Percentiles rank a stretch among this genome's conserved stretches.
phyloP scores from a whole-genome alignment of 2,888 invertebrate genomes.

The Spilarctia lutea region DNA sequence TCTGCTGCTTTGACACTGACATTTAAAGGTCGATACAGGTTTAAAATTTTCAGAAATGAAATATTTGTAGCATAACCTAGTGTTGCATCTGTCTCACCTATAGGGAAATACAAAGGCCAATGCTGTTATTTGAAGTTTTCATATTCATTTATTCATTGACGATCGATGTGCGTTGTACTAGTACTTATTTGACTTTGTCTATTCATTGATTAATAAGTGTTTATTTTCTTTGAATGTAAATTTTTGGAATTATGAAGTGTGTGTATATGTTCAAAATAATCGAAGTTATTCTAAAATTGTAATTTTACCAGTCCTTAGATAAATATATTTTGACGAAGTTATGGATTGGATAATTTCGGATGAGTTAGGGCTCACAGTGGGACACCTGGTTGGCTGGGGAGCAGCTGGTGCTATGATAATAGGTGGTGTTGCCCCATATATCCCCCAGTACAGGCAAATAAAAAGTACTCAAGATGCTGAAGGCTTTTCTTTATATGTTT shows the following conservation, averaged over 20 bases:
- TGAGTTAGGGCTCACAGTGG: constrained; percentile 90
- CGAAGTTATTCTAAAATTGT: constrained; percentile 19
- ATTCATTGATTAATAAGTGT: constrained; percentile 3
- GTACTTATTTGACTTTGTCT: constrained; percentile 18
- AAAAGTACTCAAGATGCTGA: constrained; percentile 96
- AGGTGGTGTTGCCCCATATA: constrained; percentile 97
- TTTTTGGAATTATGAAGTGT: constrained; percentile 42
- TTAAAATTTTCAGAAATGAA: background rate
- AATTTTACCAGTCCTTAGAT: constrained; percentile 24
- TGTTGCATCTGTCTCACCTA: background rate
- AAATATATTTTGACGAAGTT: constrained; percentile 39
- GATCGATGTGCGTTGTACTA: constrained; percentile 48
- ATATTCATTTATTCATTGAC: constrained; percentile 15
- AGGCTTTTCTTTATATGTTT: constrained; percentile 99
- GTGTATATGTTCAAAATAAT: constrained; percentile 7
- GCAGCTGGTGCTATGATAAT: constrained; percentile 97
- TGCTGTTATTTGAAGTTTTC: background rate
- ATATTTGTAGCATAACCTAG: background rate
- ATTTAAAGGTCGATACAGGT: background rate
- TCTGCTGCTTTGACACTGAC: no score
- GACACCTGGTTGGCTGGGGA: constrained; percentile 92
- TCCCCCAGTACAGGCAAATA: constrained; percentile 98
- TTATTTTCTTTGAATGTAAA: constrained; percentile 18
- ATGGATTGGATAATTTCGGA: constrained; percentile 94
- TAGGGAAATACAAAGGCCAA: background rate